These are phyloP conservation scores for Gymnopithys bicolor DNA, from an alignment of 2,797 vertebrate genomes.

Conservation along the genomic window DNA sequence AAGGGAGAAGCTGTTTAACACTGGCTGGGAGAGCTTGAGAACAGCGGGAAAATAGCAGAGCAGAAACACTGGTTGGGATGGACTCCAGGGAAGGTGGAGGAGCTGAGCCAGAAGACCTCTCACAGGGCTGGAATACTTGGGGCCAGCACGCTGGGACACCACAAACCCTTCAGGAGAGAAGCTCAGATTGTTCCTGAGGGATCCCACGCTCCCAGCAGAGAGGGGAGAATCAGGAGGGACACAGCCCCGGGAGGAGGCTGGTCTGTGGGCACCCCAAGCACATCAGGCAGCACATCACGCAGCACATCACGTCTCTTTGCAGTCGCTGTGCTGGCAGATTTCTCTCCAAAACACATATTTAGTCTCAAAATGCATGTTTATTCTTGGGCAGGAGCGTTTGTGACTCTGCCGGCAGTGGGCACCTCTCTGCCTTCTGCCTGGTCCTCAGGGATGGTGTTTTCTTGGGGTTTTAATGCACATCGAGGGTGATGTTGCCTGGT, in stretches of 20 bases:
- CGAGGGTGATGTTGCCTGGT: background rate
- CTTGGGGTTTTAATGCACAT: background rate
- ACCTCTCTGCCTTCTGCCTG: background rate
- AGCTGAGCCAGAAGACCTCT: background rate
- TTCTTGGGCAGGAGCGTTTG: background rate
- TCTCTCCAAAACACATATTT: background rate
- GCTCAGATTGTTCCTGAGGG: background rate
- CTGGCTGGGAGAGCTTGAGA: background rate
- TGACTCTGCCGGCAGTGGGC: rapidly evolving
- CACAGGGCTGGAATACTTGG: rapidly evolving
- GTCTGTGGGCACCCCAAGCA: rapidly evolving
- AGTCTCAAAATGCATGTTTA: rapidly evolving
- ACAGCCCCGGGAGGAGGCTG: background rate
- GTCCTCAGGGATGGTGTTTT: background rate
- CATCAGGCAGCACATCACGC: background rate
- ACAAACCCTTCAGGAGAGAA: background rate
- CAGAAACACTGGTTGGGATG: background rate
- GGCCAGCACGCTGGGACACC: background rate
- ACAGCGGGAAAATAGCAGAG: background rate
- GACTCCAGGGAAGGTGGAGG: background rate
- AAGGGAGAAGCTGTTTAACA: rapidly evolving
- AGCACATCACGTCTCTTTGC: background rate
- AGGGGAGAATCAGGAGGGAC: background rate
- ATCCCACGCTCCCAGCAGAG: background rate
- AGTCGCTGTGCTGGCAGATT: background rate